Conservation (phyloP, 2,113 vertebrate species). For the Stomatorhinus ivindoensis region DNA sequence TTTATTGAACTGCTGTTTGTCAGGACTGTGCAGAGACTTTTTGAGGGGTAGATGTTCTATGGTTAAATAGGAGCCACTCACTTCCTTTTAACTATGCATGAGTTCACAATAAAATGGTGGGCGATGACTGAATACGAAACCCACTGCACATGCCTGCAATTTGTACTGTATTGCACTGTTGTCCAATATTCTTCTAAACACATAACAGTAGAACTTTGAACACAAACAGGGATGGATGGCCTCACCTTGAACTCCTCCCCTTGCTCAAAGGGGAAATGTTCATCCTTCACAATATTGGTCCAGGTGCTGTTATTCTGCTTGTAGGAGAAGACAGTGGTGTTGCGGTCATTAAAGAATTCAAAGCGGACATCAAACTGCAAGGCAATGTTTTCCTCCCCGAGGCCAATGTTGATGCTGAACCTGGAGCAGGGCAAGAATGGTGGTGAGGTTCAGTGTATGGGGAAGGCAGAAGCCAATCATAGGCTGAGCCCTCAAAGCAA, state of each 20-base stretch:
- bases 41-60: no score
- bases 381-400: slow-evolving; percentile 42
- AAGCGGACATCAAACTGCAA: slow-evolving; percentile 65
- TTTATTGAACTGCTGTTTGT: no score
- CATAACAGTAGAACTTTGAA: slow-evolving; percentile 13
- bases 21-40: no score
- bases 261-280: slow-evolving; percentile 45
- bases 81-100: not conserved
- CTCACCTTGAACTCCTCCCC: slow-evolving; percentile 60
- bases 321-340: slow-evolving; percentile 50
- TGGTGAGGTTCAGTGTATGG: not conserved
- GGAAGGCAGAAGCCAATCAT: not conserved
- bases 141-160: not conserved
- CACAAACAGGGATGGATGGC: not conserved
- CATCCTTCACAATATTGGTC: slow-evolving; percentile 41
- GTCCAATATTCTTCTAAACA: not conserved
- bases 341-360: not conserved
- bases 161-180: not conserved
- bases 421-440: slow-evolving; percentile 23
- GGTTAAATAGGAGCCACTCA: no score
- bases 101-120: not conserved
- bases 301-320: slow-evolving; percentile 43
- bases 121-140: no score
- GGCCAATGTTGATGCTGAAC: slow-evolving; percentile 60
- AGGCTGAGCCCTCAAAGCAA: not conserved